Evolutionary conservation across 2,113 vertebrate species (phyloP).

Genomic region (Microtus pennsylvanicus): DNA sequence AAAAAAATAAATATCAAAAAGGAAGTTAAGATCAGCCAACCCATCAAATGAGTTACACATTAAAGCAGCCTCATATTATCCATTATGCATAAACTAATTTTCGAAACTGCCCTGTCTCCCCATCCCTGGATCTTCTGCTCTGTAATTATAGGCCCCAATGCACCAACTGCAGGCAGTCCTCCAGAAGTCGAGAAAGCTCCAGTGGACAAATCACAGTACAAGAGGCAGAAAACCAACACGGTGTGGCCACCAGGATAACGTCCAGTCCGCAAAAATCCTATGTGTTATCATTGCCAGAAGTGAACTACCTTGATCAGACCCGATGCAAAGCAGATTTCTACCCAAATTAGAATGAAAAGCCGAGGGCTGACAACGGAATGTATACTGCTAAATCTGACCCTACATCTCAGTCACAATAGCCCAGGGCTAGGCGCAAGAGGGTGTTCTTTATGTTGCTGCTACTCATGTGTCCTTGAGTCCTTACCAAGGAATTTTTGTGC

Average conservation of each 20-base stretch:
- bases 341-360: background rate
- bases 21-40: conserved; percentile 57
- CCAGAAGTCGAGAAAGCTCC: conserved; percentile 32
- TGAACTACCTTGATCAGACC: background rate
- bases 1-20: conserved; percentile 57
- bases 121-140: conserved; percentile 77
- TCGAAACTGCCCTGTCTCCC: conserved; percentile 73
- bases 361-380: background rate
- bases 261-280: background rate
- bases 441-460: background rate
- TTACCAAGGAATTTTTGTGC: conserved; percentile 20
- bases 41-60: conserved; percentile 74
- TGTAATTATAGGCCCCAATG: conserved; percentile 69
- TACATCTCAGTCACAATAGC: background rate
- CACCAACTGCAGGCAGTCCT: conserved; percentile 63
- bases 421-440: background rate
- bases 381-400: background rate
- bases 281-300: background rate
- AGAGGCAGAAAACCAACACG: conserved; percentile 46
- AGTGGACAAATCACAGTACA: conserved; percentile 25
- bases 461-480: conserved; percentile 23
- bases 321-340: background rate
- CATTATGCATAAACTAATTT: conserved; percentile 83
- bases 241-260: background rate
- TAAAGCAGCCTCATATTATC: conserved; percentile 74